Evolutionary conservation across 2,797 vertebrate genomes (phyloP).

Genomic region (Megalops cyprinoides): DNA sequence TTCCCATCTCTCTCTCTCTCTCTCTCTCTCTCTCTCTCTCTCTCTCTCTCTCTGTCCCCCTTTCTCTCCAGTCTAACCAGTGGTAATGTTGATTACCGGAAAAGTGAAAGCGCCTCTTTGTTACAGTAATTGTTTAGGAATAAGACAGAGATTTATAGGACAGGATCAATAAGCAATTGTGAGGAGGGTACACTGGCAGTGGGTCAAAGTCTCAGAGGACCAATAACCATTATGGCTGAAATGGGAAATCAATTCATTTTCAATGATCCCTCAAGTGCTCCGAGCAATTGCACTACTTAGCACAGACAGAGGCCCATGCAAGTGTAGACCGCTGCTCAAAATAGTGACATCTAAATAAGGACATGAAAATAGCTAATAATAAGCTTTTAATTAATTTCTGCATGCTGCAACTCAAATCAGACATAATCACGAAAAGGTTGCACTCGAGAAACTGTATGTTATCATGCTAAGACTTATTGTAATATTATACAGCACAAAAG

Average conservation of each 20-base stretch:
- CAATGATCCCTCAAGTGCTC: constrained; percentile 3
- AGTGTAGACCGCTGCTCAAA: background rate
- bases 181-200: background rate
- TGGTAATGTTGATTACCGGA: background rate
- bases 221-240: background rate
- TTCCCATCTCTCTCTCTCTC: too few species aligned
- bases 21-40: too few species aligned
- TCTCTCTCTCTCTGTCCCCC: background rate
- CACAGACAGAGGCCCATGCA: background rate
- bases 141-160: constrained; percentile 19
- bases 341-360: background rate
- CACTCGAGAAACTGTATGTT: too few species aligned
- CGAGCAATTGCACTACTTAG: background rate
- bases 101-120: background rate
- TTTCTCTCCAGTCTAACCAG: background rate
- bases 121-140: constrained; percentile 11
- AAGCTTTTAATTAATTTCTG: background rate
- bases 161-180: constrained; percentile 20
- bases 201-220: background rate
- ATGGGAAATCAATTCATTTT: constrained; percentile 21
- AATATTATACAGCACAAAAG: background rate
- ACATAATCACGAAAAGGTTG: background rate
- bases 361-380: too few species aligned
- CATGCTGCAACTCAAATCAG: background rate
- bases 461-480: background rate